Evolutionary conservation across 1,140 invertebrate genomes (phyloP), one percentile per base, ranked within the genome.

Genomic region (Papilio polyxenes): DNA sequence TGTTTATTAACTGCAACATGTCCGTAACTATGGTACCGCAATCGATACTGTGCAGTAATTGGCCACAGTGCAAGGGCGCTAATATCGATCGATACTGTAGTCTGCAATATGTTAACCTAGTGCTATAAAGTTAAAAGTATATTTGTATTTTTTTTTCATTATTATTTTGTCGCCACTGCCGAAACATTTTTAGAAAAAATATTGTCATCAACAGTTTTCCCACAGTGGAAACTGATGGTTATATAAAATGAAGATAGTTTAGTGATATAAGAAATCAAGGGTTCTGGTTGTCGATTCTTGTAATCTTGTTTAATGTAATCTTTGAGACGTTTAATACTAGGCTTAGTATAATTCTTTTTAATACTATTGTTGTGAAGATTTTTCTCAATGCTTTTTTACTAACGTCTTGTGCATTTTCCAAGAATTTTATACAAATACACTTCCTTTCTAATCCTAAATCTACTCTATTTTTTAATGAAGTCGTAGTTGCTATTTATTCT

Each of bases 31-130:
- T 75, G 65, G 65, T 7, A 72, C 65, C 65, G 65, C 31, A 72
- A 72, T 72, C 31, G 65, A 72, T 72, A 31, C 13, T 15, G 65
- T 72, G 65, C 65, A 72, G 65, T 72, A 72, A 72, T 40, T 17
- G 31, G 11, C 31, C 65, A 72, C 31, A 15, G 31, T 31, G 65
- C 62, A 65, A 65, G 62, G 62, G 62, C 75, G n/a, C 44, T 20
- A 8, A 48, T 76, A 9, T 3, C 75, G 48, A 77, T 77, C 75
- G 23, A 77, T 77, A 53, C 37, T 40, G 65, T 72, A 62, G 23
- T 49, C 75, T 56, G 49, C 75, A 53, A 56, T 77, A 53, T 53
- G 49, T 31, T 77, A 53, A 13, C 75, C 75, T 77, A 77, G 49
- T 53, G 56, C 65, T 37, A 40, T 69, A 13, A 15, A 37, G 4